Evolutionary conservation across 2,797 vertebrate species (phyloP), one percentile per base, ranked within the genome.

Genomic region (Ctenochaetus hawaiiensis): DNA sequence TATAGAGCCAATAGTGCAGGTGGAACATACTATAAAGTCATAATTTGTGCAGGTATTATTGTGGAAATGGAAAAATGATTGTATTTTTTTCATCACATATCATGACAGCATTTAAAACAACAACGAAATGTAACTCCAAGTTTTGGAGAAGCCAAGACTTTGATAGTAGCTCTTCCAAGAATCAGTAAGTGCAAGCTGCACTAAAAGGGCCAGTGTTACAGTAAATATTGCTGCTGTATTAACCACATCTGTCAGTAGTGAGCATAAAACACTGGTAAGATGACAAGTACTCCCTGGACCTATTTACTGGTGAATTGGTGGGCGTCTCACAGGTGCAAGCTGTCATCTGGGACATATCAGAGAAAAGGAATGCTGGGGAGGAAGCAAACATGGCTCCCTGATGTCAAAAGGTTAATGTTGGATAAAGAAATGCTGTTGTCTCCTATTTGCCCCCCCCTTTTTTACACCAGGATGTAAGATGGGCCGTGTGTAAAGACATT

Each of bases 261-360:
- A 65, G 22, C 6, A 41, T 64, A 53, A 77, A 83, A 77, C 77
- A 74, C 37, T 41, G 69, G 70, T 71, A 78, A 64, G 77, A 37
- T 80, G 70, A 72, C 56, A 75, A 67, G 80, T 67, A 80, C 52
- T 72, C 62, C 54, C 39, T 44, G 62, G 20, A 47, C n/a, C 52
- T 30, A 54, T 77, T 73, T 17, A 62, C 47, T 54, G 61, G 26
- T 66, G 52, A 52, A 74, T 16, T 48, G 62, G 67, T 70, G 70
- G 63, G 62, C 14, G 72, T 72, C 63, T 85, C 68, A 73, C 87
- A 89, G 80, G 80, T 85, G 85, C 58, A 65, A 73, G 71, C 66
- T 60, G 73, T 80, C 80, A 82, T 53, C 65, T 54, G 63, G 53
- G 74, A 61, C 67, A 57, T 62, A 79, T 74, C 76, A 66, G n/a